These are phyloP conservation scores for Porites australiensis DNA, from an alignment of 64 coral and sea anemone species.

Conservation along the genomic window DNA sequence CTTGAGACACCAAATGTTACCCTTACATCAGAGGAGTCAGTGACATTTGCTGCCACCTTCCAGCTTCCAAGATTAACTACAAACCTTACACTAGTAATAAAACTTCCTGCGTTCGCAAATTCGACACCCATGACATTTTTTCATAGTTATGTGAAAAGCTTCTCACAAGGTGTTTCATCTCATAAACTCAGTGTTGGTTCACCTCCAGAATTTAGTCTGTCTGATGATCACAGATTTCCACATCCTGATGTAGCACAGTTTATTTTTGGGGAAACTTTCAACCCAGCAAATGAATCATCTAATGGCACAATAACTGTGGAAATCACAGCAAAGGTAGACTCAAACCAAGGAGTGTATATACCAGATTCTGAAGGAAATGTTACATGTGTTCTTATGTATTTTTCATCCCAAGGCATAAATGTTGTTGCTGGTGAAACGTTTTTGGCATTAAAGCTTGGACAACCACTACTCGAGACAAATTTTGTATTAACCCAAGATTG, in stretches of 20 bases:
- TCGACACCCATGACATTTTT: constrained; percentile 75
- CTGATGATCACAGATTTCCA: constrained; percentile 34
- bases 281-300: neutral
- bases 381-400: constrained; percentile 50
- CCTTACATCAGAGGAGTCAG: constrained; percentile 65
- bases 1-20: constrained; percentile 33
- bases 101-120: constrained; percentile 47
- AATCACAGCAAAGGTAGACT: constrained; percentile 37
- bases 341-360: constrained; percentile 26
- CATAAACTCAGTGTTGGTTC: constrained; percentile 3
- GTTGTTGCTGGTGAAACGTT: neutral
- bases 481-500: constrained; percentile 18
- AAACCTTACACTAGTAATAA: constrained; percentile 50
- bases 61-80: constrained; percentile 71
- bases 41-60: constrained; percentile 53
- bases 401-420: constrained; percentile 20
- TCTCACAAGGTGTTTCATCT: constrained; percentile 49
- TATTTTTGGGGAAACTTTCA: constrained; percentile 56
- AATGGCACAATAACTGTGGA: constrained; percentile 47
- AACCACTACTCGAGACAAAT: constrained; percentile 47
- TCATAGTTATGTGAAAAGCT: constrained; percentile 24
- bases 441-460: constrained; percentile 45
- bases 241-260: constrained; percentile 61
- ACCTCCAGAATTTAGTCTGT: neutral
- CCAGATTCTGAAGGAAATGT: constrained; percentile 67